These are phyloP conservation scores for Willowsia nigromaculata DNA, from an alignment of 2,888 invertebrate genomes.

Conservation along the genomic window DNA sequence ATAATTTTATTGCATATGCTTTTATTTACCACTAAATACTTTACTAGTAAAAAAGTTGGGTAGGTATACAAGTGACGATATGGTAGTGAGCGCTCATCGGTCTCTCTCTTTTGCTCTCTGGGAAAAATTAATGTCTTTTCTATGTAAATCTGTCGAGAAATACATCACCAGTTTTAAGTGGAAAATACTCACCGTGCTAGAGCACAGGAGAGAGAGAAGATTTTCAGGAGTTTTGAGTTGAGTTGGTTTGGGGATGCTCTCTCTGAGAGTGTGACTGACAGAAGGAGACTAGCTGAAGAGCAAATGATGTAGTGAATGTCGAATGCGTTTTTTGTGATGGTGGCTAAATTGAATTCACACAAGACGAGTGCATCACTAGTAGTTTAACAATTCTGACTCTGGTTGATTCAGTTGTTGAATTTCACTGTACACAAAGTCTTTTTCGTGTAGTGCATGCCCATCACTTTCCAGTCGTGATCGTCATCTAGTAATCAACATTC, in stretches of 20 bases:
- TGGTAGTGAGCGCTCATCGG: no score
- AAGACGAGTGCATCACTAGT: neutral
- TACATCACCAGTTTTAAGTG: slow-evolving; percentile 59
- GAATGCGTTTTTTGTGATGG: neutral
- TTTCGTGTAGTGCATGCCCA: neutral
- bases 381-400: neutral
- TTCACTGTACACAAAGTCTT: neutral
- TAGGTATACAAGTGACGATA: neutral
- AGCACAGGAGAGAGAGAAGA: neutral
- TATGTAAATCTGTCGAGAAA: slow-evolving; percentile 69
- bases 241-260: neutral
- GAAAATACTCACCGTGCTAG: slow-evolving; percentile 18
- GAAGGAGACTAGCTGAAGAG: neutral
- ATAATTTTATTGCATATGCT: slow-evolving; percentile 10
- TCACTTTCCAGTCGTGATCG: slow-evolving; percentile 12
- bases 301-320: neutral
- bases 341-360: slow-evolving; percentile 3
- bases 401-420: neutral
- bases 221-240: neutral
- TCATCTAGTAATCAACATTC: neutral
- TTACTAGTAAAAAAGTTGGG: neutral
- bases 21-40: slow-evolving; percentile 34
- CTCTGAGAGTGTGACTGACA: slow-evolving; percentile 18
- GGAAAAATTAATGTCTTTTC: slow-evolving; percentile 70
- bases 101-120: neutral